Conservation (phyloP, 2,888 invertebrate genomes). For the Siphlonurus alternatus region DNA sequence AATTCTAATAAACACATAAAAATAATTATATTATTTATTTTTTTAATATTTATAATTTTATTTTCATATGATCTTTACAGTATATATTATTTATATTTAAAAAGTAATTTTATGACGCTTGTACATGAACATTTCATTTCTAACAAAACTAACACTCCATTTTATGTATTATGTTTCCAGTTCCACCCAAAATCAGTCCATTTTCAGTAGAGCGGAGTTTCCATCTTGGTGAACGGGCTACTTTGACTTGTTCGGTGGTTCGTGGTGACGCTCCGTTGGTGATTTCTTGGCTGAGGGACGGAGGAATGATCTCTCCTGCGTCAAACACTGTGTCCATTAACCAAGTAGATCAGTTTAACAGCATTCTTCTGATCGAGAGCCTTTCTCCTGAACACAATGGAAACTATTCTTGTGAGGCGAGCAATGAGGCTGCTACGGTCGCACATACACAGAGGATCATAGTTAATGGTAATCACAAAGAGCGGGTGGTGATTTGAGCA, state of each 20-base stretch:
- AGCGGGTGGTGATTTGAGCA: too few relatives aligned
- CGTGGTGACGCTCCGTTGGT: conserved; percentile 60
- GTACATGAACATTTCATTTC: too few relatives aligned
- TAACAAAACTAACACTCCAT: too few relatives aligned
- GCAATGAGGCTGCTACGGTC: conserved; percentile 54
- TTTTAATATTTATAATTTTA: too few relatives aligned
- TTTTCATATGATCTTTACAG: too few relatives aligned
- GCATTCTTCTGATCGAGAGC: conserved; percentile 59
- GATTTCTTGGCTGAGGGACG: conserved; percentile 62
- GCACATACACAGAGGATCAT: conserved; percentile 53
- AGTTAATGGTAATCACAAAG: conserved; percentile 52
- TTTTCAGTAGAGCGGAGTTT: conserved; percentile 48
- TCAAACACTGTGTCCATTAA: conserved; percentile 36
- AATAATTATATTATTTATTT: too few relatives aligned
- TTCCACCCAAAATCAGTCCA: conserved; percentile 62
- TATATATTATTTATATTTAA: too few relatives aligned
- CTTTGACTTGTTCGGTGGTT: conserved; percentile 54
- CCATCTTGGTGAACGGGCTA: conserved; percentile 55
- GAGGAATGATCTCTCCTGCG: conserved; percentile 27
- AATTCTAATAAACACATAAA: too few relatives aligned
- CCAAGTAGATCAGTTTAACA: conserved; percentile 59
- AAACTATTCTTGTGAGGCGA: conserved; percentile 57
- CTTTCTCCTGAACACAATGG: conserved; percentile 59
- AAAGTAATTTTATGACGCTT: too few relatives aligned
- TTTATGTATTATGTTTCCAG: too few relatives aligned